Conservation (phyloP, 2,797 vertebrate species). For the Apogon talboti region DNA sequence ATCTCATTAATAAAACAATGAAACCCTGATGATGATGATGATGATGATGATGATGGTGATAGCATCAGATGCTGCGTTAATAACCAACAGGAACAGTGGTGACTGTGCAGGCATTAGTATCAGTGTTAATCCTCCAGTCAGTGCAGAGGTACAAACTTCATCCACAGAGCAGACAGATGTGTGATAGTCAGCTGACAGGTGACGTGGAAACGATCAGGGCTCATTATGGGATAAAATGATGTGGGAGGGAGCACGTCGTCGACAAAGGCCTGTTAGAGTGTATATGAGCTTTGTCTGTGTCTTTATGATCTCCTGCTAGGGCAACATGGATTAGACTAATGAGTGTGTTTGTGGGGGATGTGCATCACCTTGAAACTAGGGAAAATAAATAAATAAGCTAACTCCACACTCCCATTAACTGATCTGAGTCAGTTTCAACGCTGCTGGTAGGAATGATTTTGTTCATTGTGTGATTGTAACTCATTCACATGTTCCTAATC, state of each 20-base stretch:
- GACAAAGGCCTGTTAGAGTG: conserved; percentile 53
- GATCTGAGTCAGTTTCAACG: conserved; percentile 28
- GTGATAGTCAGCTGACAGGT: conserved; percentile 5
- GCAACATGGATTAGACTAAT: conserved; percentile 70
- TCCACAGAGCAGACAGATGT: neutral
- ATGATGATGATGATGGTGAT: conserved; percentile 48
- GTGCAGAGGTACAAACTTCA: conserved; percentile 14
- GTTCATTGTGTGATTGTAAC: conserved; percentile 26
- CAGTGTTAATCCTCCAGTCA: conserved; percentile 16
- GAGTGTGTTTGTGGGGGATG: conserved; percentile 56
- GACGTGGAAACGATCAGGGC: conserved; percentile 37
- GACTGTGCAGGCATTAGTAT: conserved; percentile 18
- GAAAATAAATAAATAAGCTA: conserved; percentile 10
- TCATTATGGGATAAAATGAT: conserved; percentile 69
- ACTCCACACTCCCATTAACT: conserved; percentile 40
- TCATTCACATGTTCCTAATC: conserved; percentile 40
- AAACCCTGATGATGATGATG: conserved; percentile 38
- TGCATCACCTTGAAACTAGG: conserved; percentile 53
- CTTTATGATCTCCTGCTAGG: conserved; percentile 57
- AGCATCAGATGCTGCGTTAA: conserved; percentile 53
- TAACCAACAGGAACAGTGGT: conserved; percentile 35
- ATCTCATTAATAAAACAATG: conserved; percentile 67
- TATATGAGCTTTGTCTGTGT: too few species aligned
- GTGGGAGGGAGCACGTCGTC: conserved; percentile 32
- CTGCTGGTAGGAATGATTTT: conserved; percentile 39